Conservation (phyloP, 2,113 vertebrate genomes). For the Himantopus leucocephalus region DNA sequence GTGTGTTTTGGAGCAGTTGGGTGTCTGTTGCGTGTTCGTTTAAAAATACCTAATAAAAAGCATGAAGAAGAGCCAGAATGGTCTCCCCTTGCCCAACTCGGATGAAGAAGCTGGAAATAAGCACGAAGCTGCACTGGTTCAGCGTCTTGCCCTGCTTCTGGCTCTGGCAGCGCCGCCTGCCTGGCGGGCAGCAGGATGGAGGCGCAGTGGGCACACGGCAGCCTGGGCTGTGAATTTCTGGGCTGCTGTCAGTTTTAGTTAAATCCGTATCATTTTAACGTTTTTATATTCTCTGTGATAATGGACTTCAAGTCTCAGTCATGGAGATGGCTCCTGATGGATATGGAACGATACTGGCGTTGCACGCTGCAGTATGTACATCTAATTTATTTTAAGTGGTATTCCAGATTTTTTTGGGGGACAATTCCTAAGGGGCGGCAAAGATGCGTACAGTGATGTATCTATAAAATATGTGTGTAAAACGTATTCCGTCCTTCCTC, state of each 20-base stretch:
- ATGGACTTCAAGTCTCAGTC: constrained; percentile 1
- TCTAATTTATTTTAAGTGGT: constrained; percentile 59
- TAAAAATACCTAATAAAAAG: neutral
- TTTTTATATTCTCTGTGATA: constrained; percentile 38
- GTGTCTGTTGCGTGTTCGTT: neutral
- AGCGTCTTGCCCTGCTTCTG: neutral
- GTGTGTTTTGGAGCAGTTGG: neutral
- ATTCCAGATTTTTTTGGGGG: constrained; percentile 13
- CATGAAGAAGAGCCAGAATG: neutral
- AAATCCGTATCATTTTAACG: constrained; percentile 22
- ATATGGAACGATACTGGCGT: constrained; percentile 33
- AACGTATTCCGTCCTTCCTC: constrained; percentile 56
- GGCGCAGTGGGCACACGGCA: neutral
- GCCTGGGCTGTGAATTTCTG: neutral
- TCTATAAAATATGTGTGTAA: constrained; percentile 68
- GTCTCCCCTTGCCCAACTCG: neutral
- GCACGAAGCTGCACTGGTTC: rapidly evolving
- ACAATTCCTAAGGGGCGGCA: constrained; percentile 25
- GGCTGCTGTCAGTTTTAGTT: constrained; percentile 1
- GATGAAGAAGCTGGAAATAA: neutral
- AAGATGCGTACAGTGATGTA: constrained; percentile 57
- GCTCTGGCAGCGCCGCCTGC: neutral
- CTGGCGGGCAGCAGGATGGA: neutral
- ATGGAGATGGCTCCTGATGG: constrained; percentile 25
- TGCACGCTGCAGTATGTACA: neutral